These are phyloP conservation scores for Drosophila jambulina DNA, from an alignment of 1,140 invertebrate species.

Conservation along the genomic window DNA sequence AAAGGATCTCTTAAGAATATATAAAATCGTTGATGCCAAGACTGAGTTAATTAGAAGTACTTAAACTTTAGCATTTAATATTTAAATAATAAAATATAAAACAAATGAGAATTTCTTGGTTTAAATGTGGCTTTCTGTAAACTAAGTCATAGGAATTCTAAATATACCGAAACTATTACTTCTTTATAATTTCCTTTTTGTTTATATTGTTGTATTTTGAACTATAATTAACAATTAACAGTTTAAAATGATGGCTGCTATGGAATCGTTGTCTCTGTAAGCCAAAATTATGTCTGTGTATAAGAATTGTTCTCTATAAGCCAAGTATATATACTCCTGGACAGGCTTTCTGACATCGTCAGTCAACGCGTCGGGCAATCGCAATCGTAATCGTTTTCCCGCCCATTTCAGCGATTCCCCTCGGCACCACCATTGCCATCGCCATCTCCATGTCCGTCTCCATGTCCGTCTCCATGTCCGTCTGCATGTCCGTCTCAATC, in stretches of 20 bases:
- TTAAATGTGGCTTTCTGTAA: not conserved
- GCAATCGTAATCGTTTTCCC: constrained; percentile 16
- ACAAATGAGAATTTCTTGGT: too few relatives aligned
- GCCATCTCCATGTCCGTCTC: not conserved
- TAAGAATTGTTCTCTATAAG: not conserved
- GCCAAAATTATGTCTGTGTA: too few relatives aligned
- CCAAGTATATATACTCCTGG: not conserved
- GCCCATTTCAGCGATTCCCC: constrained; percentile 15
- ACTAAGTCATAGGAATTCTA: not conserved
- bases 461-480: not conserved
- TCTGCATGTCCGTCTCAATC: not conserved
- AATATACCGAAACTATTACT: not conserved
- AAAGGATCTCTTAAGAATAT: too few relatives aligned
- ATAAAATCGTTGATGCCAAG: too few relatives aligned
- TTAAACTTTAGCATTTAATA: too few relatives aligned
- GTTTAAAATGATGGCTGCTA: not conserved
- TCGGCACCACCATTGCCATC: not conserved
- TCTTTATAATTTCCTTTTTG: too few relatives aligned
- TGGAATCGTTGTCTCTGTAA: not conserved
- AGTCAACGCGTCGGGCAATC: constrained; percentile 18
- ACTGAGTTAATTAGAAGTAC: too few relatives aligned
- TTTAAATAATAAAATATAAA: too few relatives aligned
- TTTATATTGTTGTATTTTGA: not conserved
- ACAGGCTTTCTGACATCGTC: constrained; percentile 12
- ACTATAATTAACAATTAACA: not conserved